phyloP scores from a whole-genome alignment of 2,113 vertebrate species.

The Sceloporus undulatus region DNA sequence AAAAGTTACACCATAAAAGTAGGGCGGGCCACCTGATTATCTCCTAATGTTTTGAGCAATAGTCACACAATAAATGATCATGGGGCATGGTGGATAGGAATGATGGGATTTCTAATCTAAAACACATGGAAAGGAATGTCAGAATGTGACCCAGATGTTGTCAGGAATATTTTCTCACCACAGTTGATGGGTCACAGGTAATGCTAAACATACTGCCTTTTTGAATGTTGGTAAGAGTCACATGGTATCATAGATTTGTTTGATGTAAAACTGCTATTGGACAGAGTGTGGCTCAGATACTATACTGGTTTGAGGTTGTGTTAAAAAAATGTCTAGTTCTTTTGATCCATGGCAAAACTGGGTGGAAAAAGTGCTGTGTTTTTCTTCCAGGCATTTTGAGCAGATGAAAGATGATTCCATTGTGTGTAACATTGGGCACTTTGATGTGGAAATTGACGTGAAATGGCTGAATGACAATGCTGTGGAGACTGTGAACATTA shows the following conservation, averaged over 20 bases:
- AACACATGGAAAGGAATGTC: too few species aligned
- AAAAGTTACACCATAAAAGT: neutral
- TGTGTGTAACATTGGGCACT: conserved; percentile 98
- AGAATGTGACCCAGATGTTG: too few species aligned
- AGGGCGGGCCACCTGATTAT: neutral
- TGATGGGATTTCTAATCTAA: too few species aligned
- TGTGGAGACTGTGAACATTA: conserved; percentile 89
- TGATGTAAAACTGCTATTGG: neutral
- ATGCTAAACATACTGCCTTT: neutral
- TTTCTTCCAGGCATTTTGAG: conserved; percentile 89
- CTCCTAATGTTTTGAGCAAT: neutral
- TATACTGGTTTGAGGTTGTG: neutral
- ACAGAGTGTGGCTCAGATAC: neutral
- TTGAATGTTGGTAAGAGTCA: neutral
- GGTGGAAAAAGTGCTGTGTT: neutral
- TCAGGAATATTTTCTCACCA: too few species aligned
- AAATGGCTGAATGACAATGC: conserved; percentile 92
- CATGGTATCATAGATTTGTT: neutral
- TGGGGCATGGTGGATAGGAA: neutral
- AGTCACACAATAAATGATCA: neutral
- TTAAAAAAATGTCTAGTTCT: neutral
- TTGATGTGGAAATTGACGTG: conserved; percentile 96
- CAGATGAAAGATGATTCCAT: conserved; percentile 97
- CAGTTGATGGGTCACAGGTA: neutral
- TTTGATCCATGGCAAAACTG: neutral